phyloP scores from a whole-genome alignment of 1,140 invertebrate genomes.

The Neoseiulus cucumeris region DNA sequence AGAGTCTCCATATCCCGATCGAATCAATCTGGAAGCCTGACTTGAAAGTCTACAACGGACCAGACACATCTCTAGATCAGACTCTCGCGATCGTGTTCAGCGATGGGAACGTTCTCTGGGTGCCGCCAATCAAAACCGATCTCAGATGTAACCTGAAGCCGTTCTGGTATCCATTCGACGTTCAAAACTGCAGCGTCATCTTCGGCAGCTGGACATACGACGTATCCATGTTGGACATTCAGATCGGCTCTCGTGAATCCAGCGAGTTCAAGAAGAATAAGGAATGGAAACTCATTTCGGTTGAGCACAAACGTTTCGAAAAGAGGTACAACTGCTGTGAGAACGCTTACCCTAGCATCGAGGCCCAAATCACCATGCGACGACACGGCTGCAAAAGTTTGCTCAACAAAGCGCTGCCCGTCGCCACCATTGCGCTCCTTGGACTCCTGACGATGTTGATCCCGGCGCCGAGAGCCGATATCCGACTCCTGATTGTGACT shows the following conservation, averaged over 20 bases:
- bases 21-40: not conserved
- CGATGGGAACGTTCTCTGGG: not conserved
- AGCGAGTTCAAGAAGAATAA: not conserved
- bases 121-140: not conserved
- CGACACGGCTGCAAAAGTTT: not conserved
- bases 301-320: not conserved
- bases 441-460: not conserved
- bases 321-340: slow-evolving; percentile 1
- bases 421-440: not conserved
- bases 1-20: not conserved
- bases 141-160: not conserved
- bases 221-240: not conserved
- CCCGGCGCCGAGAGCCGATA: not conserved
- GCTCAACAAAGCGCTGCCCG: not conserved
- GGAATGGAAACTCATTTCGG: not conserved
- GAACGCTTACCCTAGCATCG: not conserved
- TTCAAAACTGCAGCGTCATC: not conserved
- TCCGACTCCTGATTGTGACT: not conserved
- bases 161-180: not conserved
- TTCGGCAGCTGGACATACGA: slow-evolving; percentile 9
- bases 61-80: not conserved
- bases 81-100: not conserved
- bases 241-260: not conserved
- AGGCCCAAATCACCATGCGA: not conserved
- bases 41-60: not conserved